Evolutionary conservation across 2,888 invertebrate genomes (phyloP), one percentile per base, ranked within the genome.

Genomic region (Buathra laborator): DNA sequence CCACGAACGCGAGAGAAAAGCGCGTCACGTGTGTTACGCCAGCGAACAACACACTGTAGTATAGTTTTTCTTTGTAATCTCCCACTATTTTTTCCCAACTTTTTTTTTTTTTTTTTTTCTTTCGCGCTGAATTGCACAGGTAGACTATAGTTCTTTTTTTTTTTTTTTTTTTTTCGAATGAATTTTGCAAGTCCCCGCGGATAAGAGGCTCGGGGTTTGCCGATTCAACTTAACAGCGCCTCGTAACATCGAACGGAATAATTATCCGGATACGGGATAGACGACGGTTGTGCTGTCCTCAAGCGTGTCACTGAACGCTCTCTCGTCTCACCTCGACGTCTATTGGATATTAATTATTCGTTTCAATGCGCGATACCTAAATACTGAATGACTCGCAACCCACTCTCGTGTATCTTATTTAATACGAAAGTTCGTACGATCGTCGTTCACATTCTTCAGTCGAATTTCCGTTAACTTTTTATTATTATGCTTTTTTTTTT

Each of bases 241-340:
- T 56, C 56, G 56, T 24, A 56, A 56, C 56, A n/a, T 56, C 12
- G 19, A 19, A 56, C 19, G 24, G 56, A 56, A 56, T 56, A 56
- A 56, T 56, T 12, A 56, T 56, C 56, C 19, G 10, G 10, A 56
- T 56, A 56, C 19, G 19, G 9, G 24, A 24, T 19, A 19, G 24
- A 56, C 56, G 56, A 56, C 56, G 56, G 19, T 10, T 12, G 19
- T 56, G 37, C 56, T 19, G 19, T 24, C 19, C 56, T 24, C 53
- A 24, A 53, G 16, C 16, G 19, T 53, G 53, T 53, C 53, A 53
- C 53, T 19, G 53, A 19, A 19, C 56, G 56, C 19, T 56, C 56
- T 56, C 9, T 1, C 19, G 19, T 4, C 56, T 2, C 24, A 19
- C 56, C 19, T 10, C 56, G 10, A 24, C 56, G 56, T 24, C 56